Conservation (phyloP, 2,888 invertebrate species). For the Diaprepes abbreviatus region DNA sequence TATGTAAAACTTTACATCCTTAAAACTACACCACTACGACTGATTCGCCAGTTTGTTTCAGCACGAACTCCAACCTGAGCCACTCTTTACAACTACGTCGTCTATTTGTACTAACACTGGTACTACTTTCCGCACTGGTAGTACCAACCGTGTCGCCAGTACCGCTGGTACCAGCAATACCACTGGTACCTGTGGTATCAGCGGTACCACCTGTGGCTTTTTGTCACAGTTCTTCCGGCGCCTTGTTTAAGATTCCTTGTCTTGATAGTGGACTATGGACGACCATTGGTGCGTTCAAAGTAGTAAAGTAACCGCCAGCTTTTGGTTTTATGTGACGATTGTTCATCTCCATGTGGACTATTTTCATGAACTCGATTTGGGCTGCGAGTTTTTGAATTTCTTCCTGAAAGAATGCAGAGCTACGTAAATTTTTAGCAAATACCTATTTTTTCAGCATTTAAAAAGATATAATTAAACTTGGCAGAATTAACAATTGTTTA, state of each 20-base stretch:
- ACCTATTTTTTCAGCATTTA: too few species aligned
- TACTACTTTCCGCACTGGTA: slow-evolving; percentile 8
- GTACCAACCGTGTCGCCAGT: slow-evolving; percentile 10
- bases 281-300: slow-evolving; percentile 68
- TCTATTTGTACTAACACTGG: slow-evolving; percentile 30
- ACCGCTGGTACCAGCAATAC: background rate
- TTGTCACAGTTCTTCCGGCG: slow-evolving; percentile 49
- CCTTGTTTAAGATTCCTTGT: slow-evolving; percentile 55
- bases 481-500: too few species aligned
- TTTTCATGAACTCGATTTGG: slow-evolving; percentile 94
- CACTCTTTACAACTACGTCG: slow-evolving; percentile 48
- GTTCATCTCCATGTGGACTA: slow-evolving; percentile 94
- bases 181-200: slow-evolving; percentile 8
- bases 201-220: slow-evolving; percentile 19
- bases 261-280: slow-evolving; percentile 64
- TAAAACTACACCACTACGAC: slow-evolving; percentile 46
- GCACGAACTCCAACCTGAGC: slow-evolving; percentile 48
- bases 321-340: slow-evolving; percentile 90
- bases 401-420: slow-evolving; percentile 78
- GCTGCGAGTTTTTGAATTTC: slow-evolving; percentile 92
- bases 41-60: slow-evolving; percentile 47
- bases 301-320: slow-evolving; percentile 85
- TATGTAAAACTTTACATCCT: too few species aligned
- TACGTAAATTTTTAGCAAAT: too few species aligned
- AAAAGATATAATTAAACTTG: too few species aligned